Conservation (phyloP, 2,888 invertebrate genomes). For the Agrotis puta region DNA sequence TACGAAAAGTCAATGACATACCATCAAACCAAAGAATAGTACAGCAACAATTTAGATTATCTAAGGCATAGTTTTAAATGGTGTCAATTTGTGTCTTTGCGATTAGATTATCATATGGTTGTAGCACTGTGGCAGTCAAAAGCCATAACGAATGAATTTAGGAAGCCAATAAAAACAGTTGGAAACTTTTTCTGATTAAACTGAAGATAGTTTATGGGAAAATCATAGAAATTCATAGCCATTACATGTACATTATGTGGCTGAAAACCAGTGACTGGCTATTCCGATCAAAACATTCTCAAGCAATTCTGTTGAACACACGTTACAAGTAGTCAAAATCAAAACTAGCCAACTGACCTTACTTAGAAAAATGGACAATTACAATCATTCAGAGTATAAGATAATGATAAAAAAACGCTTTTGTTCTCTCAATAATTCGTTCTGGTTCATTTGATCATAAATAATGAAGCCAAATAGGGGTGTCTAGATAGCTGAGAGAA, state of each 20-base stretch:
- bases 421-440: background rate
- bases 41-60: conserved; percentile 4
- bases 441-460: background rate
- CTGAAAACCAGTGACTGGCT: background rate
- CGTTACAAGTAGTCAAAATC: background rate
- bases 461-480: conserved; percentile 1
- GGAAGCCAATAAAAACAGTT: conserved; percentile 2
- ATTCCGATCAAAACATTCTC: background rate
- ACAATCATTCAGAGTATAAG: background rate
- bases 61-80: background rate
- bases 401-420: background rate
- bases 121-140: conserved; percentile 1
- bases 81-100: conserved; percentile 27
- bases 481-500: background rate
- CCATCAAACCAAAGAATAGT: conserved; percentile 2
- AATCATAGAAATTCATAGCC: background rate
- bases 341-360: background rate
- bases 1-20: background rate
- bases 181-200: conserved; percentile 8
- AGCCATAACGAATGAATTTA: background rate
- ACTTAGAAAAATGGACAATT: too few species aligned
- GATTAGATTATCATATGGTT: conserved; percentile 23
- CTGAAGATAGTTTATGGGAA: background rate
- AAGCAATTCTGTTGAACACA: background rate
- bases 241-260: background rate